Base-by-base conservation (phyloP, 1,140 invertebrate species). In the Araneus ventricosus region DNA sequence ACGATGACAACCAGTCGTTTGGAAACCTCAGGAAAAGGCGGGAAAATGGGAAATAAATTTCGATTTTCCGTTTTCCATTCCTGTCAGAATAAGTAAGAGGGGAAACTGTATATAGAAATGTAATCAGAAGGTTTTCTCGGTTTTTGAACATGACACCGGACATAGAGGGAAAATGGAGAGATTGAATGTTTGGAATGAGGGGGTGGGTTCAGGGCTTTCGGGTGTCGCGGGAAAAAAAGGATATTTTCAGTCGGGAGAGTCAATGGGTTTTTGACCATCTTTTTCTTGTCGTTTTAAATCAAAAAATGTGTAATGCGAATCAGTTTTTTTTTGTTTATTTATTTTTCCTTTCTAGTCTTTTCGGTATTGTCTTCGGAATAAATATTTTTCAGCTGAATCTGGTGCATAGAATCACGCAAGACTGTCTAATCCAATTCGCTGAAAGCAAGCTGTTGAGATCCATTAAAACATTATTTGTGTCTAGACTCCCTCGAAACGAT, bases 41-140 rank as follows among this genome's bases (percentile, higher is more conserved):
- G 70, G 34, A 75, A 75, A 75, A 75, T 75, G 70, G 70, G 70
- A 75, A 75, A 75, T 75, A 75, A 75, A 75, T 75, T 75, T 75
- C 70, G 70, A 75, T 75, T 75, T 75, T 75, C 70, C 30, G 45
- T 75, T 75, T 34, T 75, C 70, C 70, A 75, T 75, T 75, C 37
- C 70, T 75, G 70, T 75, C 70, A 75, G 70, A 34, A 75, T n/a
- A 30, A 30, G 27, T 2, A 67, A 67, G n/a, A 67, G 24, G 24
- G 27, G 24, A 30, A 63, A 37, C 34, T 75, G 70, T 75, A 75
- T 75, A 75, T 75, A 75, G 70, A 75, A 75, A 75, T 75, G 70
- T 75, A 75, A 75, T 75, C 70, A 75, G 70, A 75, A 37, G 70
- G 70, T 75, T 75, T 75, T 75, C 14, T 27, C 70, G 70, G 70